Base-by-base conservation (phyloP, 2,888 invertebrate genomes). In the Suillia variegata region DNA sequence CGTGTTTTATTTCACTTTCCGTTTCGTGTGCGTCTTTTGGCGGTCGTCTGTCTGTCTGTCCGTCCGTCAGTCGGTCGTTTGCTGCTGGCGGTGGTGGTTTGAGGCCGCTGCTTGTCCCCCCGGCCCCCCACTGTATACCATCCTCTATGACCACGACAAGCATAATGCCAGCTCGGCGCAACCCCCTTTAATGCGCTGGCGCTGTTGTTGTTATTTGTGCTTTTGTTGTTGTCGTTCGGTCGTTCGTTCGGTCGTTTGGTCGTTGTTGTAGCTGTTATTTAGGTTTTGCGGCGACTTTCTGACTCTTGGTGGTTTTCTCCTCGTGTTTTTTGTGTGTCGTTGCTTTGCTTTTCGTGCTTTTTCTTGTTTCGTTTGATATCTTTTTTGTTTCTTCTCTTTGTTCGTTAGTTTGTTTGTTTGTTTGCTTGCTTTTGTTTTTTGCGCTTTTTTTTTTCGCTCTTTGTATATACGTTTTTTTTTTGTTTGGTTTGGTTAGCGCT, bases 321-420 rank as follows among this genome's bases (percentile, higher is more conserved):
- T n/a, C n/a, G n/a, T n/a, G n/a, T n/a, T n/a, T n/a, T n/a, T n/a
- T n/a, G n/a, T n/a, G n/a, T n/a, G n/a, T n/a, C n/a, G n/a, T n/a
- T n/a, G n/a, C n/a, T n/a, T n/a, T n/a, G n/a, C n/a, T n/a, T n/a
- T n/a, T n/a, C n/a, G n/a, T n/a, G n/a, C n/a, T n/a, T n/a, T n/a
- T n/a, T n/a, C n/a, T n/a, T n/a, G n/a, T n/a, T n/a, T n/a, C n/a
- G n/a, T n/a, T n/a, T n/a, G n/a, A n/a, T n/a, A n/a, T n/a, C n/a
- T n/a, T n/a, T n/a, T 17, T 53, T 53, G 13, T 34, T 33, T 18
- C 53, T 63, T 70, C 70, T 71, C 72, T 70, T 70, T 71, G 71
- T 64, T 66, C 66, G 67, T 66, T 67, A 64, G 66, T 26, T 51
- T 51, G 33, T 64, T 64, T 65, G 62, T 62, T 64, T 65, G 64